Percentiles rank a stretch among this genome's conserved stretches.
Conservation (phyloP, 2,113 vertebrate genomes). For the Notiomystis cincta region DNA sequence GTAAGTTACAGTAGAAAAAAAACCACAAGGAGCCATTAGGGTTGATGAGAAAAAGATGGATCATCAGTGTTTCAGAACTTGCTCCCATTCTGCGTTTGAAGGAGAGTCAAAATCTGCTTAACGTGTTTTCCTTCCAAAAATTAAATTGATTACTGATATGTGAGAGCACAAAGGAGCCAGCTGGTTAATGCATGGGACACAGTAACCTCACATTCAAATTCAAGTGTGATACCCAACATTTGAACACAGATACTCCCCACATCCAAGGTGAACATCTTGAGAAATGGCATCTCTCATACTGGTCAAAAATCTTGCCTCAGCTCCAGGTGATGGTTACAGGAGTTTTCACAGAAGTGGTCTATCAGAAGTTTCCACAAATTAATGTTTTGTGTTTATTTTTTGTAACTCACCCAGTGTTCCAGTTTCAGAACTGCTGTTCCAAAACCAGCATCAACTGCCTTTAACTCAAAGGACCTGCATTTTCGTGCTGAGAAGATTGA, state of each 20-base stretch:
- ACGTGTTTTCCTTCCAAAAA: neutral
- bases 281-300: neutral
- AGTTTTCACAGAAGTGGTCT: neutral
- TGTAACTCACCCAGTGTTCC: neutral
- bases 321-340: neutral
- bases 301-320: neutral
- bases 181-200: neutral
- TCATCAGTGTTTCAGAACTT: neutral
- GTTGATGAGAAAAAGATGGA: neutral
- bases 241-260: accelerated
- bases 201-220: neutral
- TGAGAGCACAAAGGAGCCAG: neutral
- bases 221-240: neutral
- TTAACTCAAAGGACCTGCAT: neutral
- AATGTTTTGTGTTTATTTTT: accelerated
- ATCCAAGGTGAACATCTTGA: neutral
- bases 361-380: neutral
- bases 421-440: neutral
- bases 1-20: neutral
- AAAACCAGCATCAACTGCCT: neutral
- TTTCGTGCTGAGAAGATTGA: neutral
- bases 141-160: neutral
- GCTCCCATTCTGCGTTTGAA: neutral
- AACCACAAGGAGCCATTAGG: neutral
- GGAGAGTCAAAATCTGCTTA: neutral